phyloP scores from a whole-genome alignment of 2,888 invertebrate genomes.

The Phlogophora meticulosa region DNA sequence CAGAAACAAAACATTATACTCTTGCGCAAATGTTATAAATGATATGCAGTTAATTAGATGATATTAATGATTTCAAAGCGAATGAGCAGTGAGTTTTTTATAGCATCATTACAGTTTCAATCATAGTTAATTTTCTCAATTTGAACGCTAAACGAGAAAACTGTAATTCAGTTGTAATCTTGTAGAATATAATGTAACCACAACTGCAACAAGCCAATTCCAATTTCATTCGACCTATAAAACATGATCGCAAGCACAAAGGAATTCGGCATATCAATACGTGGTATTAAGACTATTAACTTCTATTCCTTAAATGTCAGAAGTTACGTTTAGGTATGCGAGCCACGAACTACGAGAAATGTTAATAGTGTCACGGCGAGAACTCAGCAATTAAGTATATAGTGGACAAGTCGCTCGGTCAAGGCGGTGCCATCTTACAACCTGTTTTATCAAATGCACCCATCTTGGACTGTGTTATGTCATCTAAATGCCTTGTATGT shows the following conservation, averaged over 20 bases:
- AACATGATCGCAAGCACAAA: slow-evolving; percentile 57
- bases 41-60: slow-evolving; percentile 47
- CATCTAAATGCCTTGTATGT: slow-evolving; percentile 61
- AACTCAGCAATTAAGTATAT: slow-evolving; percentile 74
- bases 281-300: slow-evolving; percentile 62
- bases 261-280: slow-evolving; percentile 63
- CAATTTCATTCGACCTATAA: slow-evolving; percentile 40
- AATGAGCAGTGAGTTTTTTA: slow-evolving; percentile 4
- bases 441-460: slow-evolving; percentile 74
- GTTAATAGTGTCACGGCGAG: slow-evolving; percentile 65
- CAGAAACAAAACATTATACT: slow-evolving; percentile 43
- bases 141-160: slow-evolving; percentile 12
- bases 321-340: slow-evolving; percentile 67
- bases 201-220: slow-evolving; percentile 17
- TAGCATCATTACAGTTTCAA: slow-evolving; percentile 32
- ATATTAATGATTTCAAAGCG: slow-evolving; percentile 46
- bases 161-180: slow-evolving; percentile 1
- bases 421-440: slow-evolving; percentile 84
- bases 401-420: slow-evolving; percentile 78
- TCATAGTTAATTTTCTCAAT: background rate
- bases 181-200: background rate
- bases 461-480: slow-evolving; percentile 72
- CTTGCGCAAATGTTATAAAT: slow-evolving; percentile 60
- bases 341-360: slow-evolving; percentile 46
- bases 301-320: slow-evolving; percentile 70